Evolutionary conservation across 2,888 invertebrate genomes (phyloP), one percentile per base, ranked within the genome.

Genomic region (Miltochrista miniata): DNA sequence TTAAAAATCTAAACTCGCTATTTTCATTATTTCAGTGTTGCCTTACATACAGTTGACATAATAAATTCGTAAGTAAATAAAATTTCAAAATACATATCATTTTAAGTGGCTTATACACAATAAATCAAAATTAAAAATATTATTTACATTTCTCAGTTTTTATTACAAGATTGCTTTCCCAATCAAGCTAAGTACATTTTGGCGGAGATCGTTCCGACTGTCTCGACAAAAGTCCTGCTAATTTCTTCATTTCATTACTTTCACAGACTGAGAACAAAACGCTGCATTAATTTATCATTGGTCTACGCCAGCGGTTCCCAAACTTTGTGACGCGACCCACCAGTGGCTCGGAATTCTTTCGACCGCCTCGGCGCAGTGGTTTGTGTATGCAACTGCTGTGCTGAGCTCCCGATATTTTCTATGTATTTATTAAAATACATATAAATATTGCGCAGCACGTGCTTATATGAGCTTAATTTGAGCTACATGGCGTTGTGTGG

Each of bases 121-220:
- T 41, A 30, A 47, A 37, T 24, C n/a, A 47, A 48, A 37, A 45
- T 46, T 45, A 50, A 30, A 45, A 45, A 45, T 30, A 41, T 15
- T 67, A 48, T 53, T 63, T 55, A 63, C 63, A 67, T 48, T 15
- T 53, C 48, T 30, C n/a, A 36, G 48, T 47, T 47, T 47, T 50
- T 15, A 48, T 45, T 15, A 12, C 33, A 38, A 24, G 13, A 34
- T 34, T 9, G 39, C n/a, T 29, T n/a, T 11, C 30, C 15, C 13
- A 29, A 7, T 24, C 13, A 31, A 24, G 9, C 13, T 47, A 47
- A 41, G 47, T 47, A 47, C 47, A 44, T 44, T 39, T 30, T 29
- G 3, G 14, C 10, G 15, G 11, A 13, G 39, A 30, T 15, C 31
- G n/a, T 15, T 31, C 30, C 38, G 13, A 35, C 34, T 35, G 8